phyloP scores from a whole-genome alignment of 2,888 invertebrate genomes.

The Mythimna impura region DNA sequence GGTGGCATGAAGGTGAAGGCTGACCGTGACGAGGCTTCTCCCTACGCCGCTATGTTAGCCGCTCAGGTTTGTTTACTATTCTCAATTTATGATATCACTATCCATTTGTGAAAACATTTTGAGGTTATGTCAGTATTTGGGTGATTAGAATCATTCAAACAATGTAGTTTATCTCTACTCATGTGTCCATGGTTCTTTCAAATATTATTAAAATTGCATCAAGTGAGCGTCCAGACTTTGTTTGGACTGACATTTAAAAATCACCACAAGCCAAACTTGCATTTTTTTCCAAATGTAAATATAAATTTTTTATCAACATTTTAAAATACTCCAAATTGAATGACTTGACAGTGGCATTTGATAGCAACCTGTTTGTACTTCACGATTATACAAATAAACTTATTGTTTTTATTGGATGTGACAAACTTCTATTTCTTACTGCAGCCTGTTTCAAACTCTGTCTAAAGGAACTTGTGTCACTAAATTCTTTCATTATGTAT shows the following conservation, averaged over 20 bases:
- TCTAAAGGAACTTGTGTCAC: background rate
- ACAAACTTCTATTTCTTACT: background rate
- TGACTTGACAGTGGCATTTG: background rate
- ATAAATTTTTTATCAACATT: background rate
- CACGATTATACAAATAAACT: background rate
- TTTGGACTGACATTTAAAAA: background rate
- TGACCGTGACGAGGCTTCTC: conserved; percentile 99
- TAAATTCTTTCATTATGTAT: background rate
- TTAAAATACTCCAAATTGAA: background rate
- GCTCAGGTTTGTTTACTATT: conserved; percentile 93
- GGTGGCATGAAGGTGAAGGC: conserved; percentile 99
- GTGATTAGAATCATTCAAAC: conserved; percentile 8
- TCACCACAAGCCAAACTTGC: no score
- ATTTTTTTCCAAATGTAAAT: background rate
- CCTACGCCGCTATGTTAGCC: conserved; percentile 99
- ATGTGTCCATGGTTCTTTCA: no score
- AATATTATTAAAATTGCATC: background rate
- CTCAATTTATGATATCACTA: conserved; percentile 11
- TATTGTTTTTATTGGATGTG: background rate
- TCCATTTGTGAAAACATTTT: conserved; percentile 49
- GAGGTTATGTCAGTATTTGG: conserved; percentile 71
- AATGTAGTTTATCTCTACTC: no score
- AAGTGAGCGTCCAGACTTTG: background rate
- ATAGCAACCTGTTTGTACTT: no score
- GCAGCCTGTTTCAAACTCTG: background rate